Evolutionary conservation across 2,888 invertebrate genomes (phyloP), one percentile per base, ranked within the genome.

Genomic region (Lucinisca nassula): DNA sequence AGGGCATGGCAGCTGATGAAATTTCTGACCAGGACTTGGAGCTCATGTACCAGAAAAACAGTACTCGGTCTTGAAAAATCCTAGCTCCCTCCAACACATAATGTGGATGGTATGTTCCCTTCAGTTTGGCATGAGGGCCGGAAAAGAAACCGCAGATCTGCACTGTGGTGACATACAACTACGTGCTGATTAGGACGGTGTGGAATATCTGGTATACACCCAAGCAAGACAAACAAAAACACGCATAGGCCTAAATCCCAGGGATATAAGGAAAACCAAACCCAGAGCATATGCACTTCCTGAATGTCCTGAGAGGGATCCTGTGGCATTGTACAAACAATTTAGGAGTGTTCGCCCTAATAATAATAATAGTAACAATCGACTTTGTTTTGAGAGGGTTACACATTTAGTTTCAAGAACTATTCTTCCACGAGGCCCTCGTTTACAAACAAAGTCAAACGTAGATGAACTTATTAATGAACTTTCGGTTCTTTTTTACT

Each of bases 201-300:
- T 21, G 21, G 70, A 79, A 32, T 86, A 79, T 35, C 17, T 82
- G 0, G 38, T 79, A 17, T 61, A 72, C 12, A 35, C 73, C 24
- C 76, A 40, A 21, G 87, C 84, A 14, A 24, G 79, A 32, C 81
- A 81, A 37, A 87, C 81, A 0, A 87, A 87, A 81, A 87, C 84
- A 45, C 77, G 84, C 67, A 81, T 81, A 30, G 78, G 84, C 1
- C 40, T 21, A 17, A 87, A 84, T 49, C 74, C 84, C 38, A 55
- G 61, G 24, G 84, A 83, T 40, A 38, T 74, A 14, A 38, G 87
- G 80, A 79, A 87, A 30, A 24, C 67, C 8, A 83, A 70, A 40
- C 72, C 78, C n/a, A 8, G 55, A 27, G 78, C n/a, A n/a, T n/a
- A n/a, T n/a, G n/a, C n/a, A n/a, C n/a, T n/a, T n/a, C n/a, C n/a